Percentiles rank a stretch among this genome's conserved stretches.
These are phyloP conservation scores for Calonectris borealis DNA, from an alignment of 2,113 vertebrate genomes.

Conservation along the genomic window DNA sequence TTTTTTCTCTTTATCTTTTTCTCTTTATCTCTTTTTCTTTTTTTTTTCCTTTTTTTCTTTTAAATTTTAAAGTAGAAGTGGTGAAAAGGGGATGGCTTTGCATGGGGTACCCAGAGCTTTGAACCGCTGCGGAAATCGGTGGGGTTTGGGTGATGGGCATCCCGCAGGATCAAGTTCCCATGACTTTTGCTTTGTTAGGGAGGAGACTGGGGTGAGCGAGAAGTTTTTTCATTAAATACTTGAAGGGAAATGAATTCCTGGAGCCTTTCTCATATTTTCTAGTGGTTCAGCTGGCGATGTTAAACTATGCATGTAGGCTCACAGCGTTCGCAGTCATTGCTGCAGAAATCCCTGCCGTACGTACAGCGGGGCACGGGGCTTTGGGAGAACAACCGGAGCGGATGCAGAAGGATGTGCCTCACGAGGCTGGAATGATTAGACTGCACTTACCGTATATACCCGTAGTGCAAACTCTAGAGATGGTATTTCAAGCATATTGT, in stretches of 20 bases:
- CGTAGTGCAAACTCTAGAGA: neutral
- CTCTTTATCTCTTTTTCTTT: no score
- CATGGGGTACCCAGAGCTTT: neutral
- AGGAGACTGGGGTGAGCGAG: neutral
- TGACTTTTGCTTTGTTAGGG: neutral
- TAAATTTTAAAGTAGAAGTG: neutral
- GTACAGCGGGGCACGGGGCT: neutral
- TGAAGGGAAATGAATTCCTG: neutral
- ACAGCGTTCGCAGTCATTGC: accelerated
- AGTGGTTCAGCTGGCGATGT: neutral
- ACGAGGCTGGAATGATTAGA: accelerated
- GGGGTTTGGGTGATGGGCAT: neutral
- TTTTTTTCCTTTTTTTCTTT: no score
- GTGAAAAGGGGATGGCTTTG: neutral
- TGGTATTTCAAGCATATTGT: neutral
- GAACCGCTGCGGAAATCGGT: neutral
- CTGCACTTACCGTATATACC: accelerated
- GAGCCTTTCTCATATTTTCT: neutral
- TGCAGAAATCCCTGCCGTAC: neutral
- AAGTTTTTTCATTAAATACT: neutral
- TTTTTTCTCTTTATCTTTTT: no score
- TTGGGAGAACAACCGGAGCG: neutral
- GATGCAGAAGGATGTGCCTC: neutral
- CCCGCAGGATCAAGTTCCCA: neutral
- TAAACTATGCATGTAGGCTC: neutral